Conservation (phyloP, 1,140 invertebrate genomes). For the Panagrolaimus sp. region DNA sequence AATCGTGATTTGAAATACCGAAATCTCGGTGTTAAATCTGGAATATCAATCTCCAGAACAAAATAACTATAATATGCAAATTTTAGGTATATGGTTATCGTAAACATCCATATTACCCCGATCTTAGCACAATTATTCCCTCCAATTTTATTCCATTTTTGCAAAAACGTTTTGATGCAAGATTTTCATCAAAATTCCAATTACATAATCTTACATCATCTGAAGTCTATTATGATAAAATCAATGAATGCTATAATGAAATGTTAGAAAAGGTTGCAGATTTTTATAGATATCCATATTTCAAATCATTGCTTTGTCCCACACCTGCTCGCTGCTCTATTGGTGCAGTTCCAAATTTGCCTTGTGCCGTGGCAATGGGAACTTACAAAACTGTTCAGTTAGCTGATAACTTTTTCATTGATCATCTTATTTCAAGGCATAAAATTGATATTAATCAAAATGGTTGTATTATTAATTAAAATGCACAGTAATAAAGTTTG, state of each 20-base stretch:
- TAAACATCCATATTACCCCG: background rate
- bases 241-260: background rate
- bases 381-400: background rate
- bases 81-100: background rate
- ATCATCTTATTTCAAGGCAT: background rate
- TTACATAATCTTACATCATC: background rate
- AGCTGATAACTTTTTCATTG: background rate
- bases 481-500: background rate
- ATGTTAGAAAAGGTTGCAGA: background rate
- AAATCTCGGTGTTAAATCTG: no score
- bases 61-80: background rate
- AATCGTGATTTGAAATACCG: no score
- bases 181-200: background rate
- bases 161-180: background rate
- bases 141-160: background rate
- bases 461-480: background rate
- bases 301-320: background rate
- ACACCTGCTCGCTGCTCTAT: background rate
- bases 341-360: background rate
- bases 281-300: background rate
- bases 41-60: background rate
- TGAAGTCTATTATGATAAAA: background rate
- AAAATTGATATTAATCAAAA: background rate
- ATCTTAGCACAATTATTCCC: background rate
- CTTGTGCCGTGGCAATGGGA: background rate